Evolutionary conservation across 2,797 vertebrate species (phyloP), one percentile per base, ranked within the genome.

Genomic region (Sebastes itinus): DNA sequence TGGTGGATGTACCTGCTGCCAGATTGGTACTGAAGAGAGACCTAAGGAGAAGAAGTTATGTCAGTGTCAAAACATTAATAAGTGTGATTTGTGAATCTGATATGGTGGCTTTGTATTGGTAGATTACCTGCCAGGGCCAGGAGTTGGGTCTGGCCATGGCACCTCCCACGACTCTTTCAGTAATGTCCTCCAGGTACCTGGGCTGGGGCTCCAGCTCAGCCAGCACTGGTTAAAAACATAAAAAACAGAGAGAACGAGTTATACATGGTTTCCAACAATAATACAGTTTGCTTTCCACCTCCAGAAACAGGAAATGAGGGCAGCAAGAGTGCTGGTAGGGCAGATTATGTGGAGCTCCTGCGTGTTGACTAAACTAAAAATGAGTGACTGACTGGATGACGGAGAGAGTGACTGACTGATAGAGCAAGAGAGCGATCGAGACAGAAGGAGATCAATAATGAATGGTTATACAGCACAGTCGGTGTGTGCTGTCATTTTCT

Each of bases 21-120:
- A 1, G 94, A 96, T 62, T 1, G 35, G 82, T 96, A 97, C 93
- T 98, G 97, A 18, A 98, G 97, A 54, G 98, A 97, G 87, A 97
- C 96, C 97, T 99, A 87, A 33, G 66, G 20, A 49, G 13, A 7
- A 42, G 13, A 33, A 68, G 12, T 30, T 62, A 5, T 56, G 2
- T 32, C 5, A 7, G 3, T 27, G n/a, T 32, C 12, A 63, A 68
- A 69, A 35, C 11, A 28, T 33, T 7, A 35, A 55, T 1, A 16
- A 8, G 1, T 18, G 32, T 49, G 22, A 58, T 73, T 5, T 28
- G 8, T 27, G 2, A 28, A 72, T 35, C 22, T 56, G n/a, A 32
- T 28, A 25, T 56, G 25, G 5, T 59, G 33, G 25, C 23, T 16
- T 2, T 54, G 60, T n/a, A 27, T 22, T 30, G 12, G 8, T 49